These are phyloP conservation scores for Helicoverpa zea DNA, from an alignment of 1,140 invertebrate genomes.

Conservation along the genomic window DNA sequence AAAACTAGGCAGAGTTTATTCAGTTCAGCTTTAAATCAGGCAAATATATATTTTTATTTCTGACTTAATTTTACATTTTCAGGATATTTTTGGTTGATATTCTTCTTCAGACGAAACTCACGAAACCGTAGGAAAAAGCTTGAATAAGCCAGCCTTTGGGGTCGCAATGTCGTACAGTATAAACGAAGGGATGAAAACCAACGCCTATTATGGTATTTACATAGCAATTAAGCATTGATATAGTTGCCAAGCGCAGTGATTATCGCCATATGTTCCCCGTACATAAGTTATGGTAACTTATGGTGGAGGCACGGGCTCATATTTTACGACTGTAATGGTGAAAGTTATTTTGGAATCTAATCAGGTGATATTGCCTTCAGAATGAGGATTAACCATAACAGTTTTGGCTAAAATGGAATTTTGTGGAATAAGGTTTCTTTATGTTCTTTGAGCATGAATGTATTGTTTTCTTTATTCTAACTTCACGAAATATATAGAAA, in stretches of 20 bases:
- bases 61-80: too few relatives aligned
- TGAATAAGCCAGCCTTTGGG: neutral
- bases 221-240: neutral
- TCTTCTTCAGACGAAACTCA: too few relatives aligned
- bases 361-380: neutral
- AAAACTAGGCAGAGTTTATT: too few relatives aligned
- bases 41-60: neutral
- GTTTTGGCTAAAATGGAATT: too few relatives aligned
- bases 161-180: neutral
- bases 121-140: too few relatives aligned
- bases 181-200: too few relatives aligned
- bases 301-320: conserved; percentile 6
- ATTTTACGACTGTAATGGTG: neutral
- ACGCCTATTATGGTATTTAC: neutral
- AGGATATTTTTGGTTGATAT: too few relatives aligned
- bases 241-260: conserved; percentile 1
- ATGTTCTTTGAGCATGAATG: too few relatives aligned
- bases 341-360: neutral
- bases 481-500: too few relatives aligned
- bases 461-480: too few relatives aligned
- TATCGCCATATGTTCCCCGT: conserved; percentile 7
- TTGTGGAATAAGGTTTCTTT: too few relatives aligned
- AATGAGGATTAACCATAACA: neutral
- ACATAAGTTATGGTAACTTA: conserved; percentile 21
- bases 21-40: too few relatives aligned